These are phyloP conservation scores for Julus scanicus DNA, from an alignment of 2,888 invertebrate species.

Conservation along the genomic window DNA sequence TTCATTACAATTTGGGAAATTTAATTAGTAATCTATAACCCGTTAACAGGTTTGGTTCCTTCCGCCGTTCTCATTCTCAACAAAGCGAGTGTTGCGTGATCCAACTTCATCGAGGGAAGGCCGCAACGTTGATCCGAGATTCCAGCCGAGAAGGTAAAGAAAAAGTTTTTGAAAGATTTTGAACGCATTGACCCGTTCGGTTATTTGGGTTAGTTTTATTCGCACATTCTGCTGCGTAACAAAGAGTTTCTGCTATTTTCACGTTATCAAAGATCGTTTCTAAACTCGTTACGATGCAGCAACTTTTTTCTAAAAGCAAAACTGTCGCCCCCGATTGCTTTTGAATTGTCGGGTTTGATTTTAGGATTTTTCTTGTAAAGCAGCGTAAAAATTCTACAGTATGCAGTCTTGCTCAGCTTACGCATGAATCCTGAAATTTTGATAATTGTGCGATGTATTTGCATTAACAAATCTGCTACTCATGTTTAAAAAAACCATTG, in stretches of 20 bases:
- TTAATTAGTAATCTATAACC: constrained; percentile 56
- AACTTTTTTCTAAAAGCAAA: too few relatives aligned
- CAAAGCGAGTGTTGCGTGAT: constrained; percentile 48
- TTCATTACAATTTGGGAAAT: neutral
- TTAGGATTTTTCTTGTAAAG: neutral
- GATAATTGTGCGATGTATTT: too few relatives aligned
- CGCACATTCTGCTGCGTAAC: neutral
- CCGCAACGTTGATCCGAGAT: neutral
- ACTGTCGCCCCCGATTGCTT: too few relatives aligned
- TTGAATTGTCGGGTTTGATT: too few relatives aligned
- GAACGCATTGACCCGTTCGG: too few relatives aligned
- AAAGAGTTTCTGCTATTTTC: neutral
- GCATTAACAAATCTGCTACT: neutral
- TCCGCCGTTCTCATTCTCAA: constrained; percentile 82
- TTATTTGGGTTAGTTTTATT: neutral
- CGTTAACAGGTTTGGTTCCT: constrained; percentile 79
- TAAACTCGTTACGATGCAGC: too few relatives aligned
- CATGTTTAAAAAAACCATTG: neutral
- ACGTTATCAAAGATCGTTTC: neutral
- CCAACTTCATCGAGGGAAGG: neutral
- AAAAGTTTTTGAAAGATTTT: too few relatives aligned
- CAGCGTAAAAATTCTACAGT: neutral
- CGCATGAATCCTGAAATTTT: neutral
- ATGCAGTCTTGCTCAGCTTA: neutral
- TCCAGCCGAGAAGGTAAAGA: neutral